Percentiles rank a stretch among this genome's conserved stretches.
phyloP scores from a whole-genome alignment of 2,113 vertebrate genomes.

The Cairina moschata region DNA sequence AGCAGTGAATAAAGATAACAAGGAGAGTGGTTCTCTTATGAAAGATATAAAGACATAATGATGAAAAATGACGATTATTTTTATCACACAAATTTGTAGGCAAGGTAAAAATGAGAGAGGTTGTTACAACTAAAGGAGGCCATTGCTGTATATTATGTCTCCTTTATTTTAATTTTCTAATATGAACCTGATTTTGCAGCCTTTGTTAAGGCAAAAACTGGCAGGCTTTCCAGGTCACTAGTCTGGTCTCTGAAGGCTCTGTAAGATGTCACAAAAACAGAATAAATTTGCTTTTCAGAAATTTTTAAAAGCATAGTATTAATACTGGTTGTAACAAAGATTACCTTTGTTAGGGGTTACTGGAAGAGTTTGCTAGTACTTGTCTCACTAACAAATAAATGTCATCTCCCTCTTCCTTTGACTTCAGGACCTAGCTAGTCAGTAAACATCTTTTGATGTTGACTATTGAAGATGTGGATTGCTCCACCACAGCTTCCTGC shows the following conservation, averaged over 20 bases:
- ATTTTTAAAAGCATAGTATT: neutral
- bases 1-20: conserved; percentile 77
- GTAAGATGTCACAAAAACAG: neutral
- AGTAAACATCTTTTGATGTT: neutral
- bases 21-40: conserved; percentile 48
- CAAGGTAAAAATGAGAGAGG: conserved; percentile 34
- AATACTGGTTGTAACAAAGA: neutral
- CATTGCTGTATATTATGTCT: neutral
- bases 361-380: neutral
- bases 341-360: neutral
- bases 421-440: neutral
- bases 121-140: conserved; percentile 28
- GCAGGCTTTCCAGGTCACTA: neutral
- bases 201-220: neutral
- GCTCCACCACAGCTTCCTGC: neutral
- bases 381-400: conserved; percentile 4
- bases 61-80: conserved; percentile 69
- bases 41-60: conserved; percentile 67
- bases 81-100: conserved; percentile 37
- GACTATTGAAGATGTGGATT: neutral
- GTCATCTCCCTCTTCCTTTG: neutral
- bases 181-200: neutral
- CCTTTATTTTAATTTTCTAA: conserved; percentile 34
- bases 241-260: neutral
- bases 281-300: neutral